These are phyloP conservation scores for Archocentrus centrarchus DNA, from an alignment of 2,113 vertebrate genomes.

Conservation along the genomic window DNA sequence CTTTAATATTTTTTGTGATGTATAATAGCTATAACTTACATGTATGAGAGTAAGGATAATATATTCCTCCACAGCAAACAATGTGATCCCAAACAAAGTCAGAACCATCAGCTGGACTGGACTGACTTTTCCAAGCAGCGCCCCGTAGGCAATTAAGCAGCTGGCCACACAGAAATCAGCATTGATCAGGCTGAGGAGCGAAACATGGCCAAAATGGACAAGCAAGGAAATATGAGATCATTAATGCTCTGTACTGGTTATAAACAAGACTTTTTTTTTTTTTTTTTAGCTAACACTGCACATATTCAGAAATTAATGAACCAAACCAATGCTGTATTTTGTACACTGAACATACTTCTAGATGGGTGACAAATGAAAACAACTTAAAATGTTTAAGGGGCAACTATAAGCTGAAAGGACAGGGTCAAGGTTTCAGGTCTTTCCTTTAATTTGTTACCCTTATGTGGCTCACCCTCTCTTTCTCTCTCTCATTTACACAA, in stretches of 20 bases:
- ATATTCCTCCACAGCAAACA: conserved; percentile 92
- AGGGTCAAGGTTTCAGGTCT: accelerated
- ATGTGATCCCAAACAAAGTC: conserved; percentile 92
- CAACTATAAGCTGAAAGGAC: background rate
- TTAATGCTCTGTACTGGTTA: background rate
- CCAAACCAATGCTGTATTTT: background rate
- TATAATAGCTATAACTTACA: conserved; percentile 79
- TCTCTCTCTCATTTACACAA: background rate
- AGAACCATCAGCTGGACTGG: conserved; percentile 92
- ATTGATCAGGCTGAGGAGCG: conserved; percentile 88
- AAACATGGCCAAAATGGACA: accelerated
- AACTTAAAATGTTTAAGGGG: background rate
- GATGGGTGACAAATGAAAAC: background rate
- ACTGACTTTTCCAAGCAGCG: conserved; percentile 93
- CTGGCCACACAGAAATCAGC: conserved; percentile 97
- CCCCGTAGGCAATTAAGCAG: conserved; percentile 94
- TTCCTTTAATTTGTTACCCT: background rate
- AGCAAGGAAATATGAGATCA: background rate
- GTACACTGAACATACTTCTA: background rate
- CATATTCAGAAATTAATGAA: background rate
- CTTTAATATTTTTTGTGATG: background rate
- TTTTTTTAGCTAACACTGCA: background rate
- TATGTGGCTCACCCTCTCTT: background rate
- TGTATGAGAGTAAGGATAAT: conserved; percentile 89
- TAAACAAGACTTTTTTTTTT: background rate